Conservation (phyloP, 2,888 invertebrate genomes). For the Candidula unifasciata region DNA sequence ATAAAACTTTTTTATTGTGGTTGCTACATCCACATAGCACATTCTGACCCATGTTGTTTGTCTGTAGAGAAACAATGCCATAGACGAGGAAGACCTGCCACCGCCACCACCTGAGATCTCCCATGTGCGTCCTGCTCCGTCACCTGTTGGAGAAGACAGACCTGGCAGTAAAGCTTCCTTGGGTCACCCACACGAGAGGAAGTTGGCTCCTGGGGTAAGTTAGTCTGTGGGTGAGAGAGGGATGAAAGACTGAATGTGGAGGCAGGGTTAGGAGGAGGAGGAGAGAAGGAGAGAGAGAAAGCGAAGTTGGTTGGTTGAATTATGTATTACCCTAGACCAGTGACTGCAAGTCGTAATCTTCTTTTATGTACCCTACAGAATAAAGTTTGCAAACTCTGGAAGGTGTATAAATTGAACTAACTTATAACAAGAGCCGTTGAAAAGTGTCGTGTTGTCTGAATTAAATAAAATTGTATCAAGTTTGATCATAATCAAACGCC, state of each 20-base stretch:
- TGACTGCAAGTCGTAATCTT: too few relatives aligned
- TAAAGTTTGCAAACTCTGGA: too few relatives aligned
- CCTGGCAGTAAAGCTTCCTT: not conserved
- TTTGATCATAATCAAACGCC: too few relatives aligned
- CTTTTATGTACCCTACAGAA: too few relatives aligned
- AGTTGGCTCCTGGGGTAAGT: not conserved
- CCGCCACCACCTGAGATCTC: constrained; percentile 23
- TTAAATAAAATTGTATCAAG: too few relatives aligned
- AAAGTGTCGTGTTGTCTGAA: too few relatives aligned
- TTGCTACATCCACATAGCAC: not conserved
- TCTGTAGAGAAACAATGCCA: not conserved
- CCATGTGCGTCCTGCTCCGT: not conserved
- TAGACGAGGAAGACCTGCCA: constrained; percentile 1
- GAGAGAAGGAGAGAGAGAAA: not conserved
- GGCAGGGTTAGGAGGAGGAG: not conserved
- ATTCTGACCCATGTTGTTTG: not conserved
- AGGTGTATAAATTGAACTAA: too few relatives aligned
- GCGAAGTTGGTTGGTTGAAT: too few relatives aligned
- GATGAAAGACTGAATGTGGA: too few relatives aligned
- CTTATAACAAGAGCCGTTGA: too few relatives aligned
- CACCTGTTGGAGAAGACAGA: not conserved
- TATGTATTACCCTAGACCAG: too few relatives aligned
- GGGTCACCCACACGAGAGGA: not conserved
- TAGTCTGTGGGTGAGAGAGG: too few relatives aligned
- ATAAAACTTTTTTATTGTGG: not conserved